Percentiles rank a stretch among this genome's conserved stretches.
Conservation (phyloP, 2,797 vertebrate genomes). For the Heterohyrax brucei region DNA sequence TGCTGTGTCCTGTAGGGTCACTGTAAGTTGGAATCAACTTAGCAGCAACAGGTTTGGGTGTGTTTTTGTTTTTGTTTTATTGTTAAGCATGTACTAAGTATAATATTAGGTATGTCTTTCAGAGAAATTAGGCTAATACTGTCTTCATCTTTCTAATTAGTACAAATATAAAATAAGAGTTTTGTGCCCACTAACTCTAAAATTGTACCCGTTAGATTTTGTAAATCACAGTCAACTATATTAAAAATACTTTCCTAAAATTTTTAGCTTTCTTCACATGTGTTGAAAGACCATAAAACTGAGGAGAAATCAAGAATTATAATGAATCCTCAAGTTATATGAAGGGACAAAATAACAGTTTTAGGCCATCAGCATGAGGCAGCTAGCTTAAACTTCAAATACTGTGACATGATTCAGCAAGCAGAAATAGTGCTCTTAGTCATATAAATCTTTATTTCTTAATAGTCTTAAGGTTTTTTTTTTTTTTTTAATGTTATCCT, state of each 20-base stretch:
- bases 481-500: neutral
- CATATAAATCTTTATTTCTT: conserved; percentile 42
- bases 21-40: too few species aligned
- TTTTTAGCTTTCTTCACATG: conserved; percentile 5
- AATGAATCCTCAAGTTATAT: conserved; percentile 31
- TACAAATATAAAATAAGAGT: conserved; percentile 46
- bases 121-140: conserved; percentile 20
- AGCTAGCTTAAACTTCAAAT: conserved; percentile 28
- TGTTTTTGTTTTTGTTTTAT: too few species aligned
- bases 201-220: conserved; percentile 4
- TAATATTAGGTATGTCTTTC: conserved; percentile 42
- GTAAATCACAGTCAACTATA: conserved; percentile 42
- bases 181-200: conserved; percentile 19
- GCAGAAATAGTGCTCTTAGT: neutral
- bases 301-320: conserved; percentile 52
- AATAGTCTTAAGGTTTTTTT: neutral
- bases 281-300: conserved; percentile 33
- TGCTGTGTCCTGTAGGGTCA: too few species aligned
- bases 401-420: conserved; percentile 33
- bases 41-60: too few species aligned
- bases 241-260: conserved; percentile 50
- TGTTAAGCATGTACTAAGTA: neutral
- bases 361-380: conserved; percentile 13
- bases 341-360: neutral
- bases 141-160: conserved; percentile 51